Percentiles rank a stretch among this genome's conserved stretches.
These are phyloP conservation scores for Camponotus floridanus DNA, from an alignment of 1,140 invertebrate species.

Conservation along the genomic window DNA sequence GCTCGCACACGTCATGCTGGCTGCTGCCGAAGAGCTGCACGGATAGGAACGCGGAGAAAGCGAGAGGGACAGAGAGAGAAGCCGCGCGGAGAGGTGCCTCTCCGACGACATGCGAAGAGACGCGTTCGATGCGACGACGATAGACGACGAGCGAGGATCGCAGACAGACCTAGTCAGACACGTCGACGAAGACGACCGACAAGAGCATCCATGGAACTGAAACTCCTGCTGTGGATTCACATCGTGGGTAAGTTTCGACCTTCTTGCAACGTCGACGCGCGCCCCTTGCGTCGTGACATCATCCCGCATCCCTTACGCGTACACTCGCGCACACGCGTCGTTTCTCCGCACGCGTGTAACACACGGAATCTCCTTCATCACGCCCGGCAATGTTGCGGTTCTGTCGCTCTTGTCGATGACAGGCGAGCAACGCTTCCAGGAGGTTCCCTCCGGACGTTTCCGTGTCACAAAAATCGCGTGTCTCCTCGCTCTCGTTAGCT, in stretches of 20 bases:
- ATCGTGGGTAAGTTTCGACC: conserved; percentile 80
- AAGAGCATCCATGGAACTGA: conserved; percentile 81
- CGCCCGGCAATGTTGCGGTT: not conserved
- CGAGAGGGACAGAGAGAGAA: not conserved
- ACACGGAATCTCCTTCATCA: conserved; percentile 29
- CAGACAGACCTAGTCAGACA: conserved; percentile 24
- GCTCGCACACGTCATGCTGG: conserved; percentile 2
- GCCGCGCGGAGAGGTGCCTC: conserved; percentile 48
- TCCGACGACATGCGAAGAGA: conserved; percentile 68
- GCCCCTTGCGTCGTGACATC: not conserved
- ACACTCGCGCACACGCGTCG: not conserved
- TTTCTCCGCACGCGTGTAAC: conserved; percentile 1
- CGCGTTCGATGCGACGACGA: conserved; percentile 62
- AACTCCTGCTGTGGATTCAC: conserved; percentile 79
- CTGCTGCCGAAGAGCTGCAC: conserved; percentile 37
- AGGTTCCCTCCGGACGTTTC: not conserved
- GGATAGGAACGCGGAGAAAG: not conserved
- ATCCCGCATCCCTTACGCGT: not conserved
- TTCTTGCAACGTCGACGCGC: not conserved
- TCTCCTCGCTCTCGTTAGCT: not conserved
- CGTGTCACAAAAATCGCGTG: conserved; percentile 34
- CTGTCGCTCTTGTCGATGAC: not conserved
- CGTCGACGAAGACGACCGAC: conserved; percentile 15
- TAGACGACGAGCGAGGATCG: conserved; percentile 46
- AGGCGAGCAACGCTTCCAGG: not conserved